phyloP scores from a whole-genome alignment of 2,797 vertebrate genomes.

The Artibeus lituratus region DNA sequence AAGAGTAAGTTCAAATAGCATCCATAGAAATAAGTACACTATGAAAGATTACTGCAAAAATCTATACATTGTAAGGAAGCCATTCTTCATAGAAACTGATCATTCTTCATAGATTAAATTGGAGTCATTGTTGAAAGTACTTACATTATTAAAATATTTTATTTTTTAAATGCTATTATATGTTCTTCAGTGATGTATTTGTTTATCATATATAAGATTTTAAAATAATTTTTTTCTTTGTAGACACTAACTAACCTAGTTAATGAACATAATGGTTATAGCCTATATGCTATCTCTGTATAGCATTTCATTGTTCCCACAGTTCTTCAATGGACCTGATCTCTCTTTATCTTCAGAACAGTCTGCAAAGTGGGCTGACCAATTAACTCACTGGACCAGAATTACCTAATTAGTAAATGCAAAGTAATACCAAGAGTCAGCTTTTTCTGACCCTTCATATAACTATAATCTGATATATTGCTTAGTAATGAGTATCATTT shows the following conservation, averaged over 20 bases:
- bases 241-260: not conserved
- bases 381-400: not conserved
- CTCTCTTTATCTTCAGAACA: not conserved
- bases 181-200: not conserved
- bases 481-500: not conserved
- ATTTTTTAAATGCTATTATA: not conserved
- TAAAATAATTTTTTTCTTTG: constrained; percentile 5
- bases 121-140: not conserved
- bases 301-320: not conserved
- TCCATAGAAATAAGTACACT: constrained; percentile 1
- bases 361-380: not conserved
- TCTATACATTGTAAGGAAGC: not conserved
- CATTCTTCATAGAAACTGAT: not conserved
- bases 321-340: not conserved
- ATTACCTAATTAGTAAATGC: not conserved
- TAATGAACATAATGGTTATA: not conserved
- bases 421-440: not conserved
- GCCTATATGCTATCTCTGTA: not conserved
- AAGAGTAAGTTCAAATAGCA: constrained; percentile 86
- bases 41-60: not conserved
- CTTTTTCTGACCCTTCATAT: not conserved
- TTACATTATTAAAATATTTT: not conserved
- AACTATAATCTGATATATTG: not conserved
- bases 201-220: not conserved
- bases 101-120: not conserved